These are phyloP conservation scores for Muscina levida DNA, from an alignment of 2,888 invertebrate species.

Conservation along the genomic window DNA sequence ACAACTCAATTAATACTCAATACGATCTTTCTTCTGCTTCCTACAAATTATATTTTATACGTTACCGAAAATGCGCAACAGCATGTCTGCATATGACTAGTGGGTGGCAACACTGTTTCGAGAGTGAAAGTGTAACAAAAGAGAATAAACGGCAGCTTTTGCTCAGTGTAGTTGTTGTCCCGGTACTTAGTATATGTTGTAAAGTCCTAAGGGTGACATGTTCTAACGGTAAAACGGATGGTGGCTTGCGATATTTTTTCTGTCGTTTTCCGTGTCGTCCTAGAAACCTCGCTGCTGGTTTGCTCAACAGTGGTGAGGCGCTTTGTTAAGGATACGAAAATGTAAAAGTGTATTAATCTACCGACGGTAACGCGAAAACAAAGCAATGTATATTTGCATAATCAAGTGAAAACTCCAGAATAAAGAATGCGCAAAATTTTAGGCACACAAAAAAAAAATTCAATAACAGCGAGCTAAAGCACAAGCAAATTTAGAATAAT, in stretches of 20 bases:
- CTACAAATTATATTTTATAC: too few species aligned
- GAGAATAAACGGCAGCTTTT: background rate
- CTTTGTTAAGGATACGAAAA: too few species aligned
- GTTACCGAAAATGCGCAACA: too few species aligned
- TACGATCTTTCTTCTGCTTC: too few species aligned
- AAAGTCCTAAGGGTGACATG: constrained; percentile 46
- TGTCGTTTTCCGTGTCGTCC: constrained; percentile 13
- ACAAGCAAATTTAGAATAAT: constrained; percentile 16
- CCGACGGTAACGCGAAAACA: constrained; percentile 35
- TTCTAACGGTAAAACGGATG: constrained; percentile 23
- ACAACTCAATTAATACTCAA: too few species aligned
- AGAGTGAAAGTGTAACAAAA: background rate
- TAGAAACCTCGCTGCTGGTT: constrained; percentile 4
- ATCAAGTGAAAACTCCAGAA: constrained; percentile 6
- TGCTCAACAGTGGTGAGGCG: background rate
- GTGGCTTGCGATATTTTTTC: background rate
- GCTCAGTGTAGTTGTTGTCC: constrained; percentile 12
- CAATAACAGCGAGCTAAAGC: background rate
- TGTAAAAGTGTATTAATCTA: too few species aligned
- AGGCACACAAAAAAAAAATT: constrained; percentile 12
- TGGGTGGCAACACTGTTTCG: background rate
- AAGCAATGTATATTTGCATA: constrained; percentile 6
- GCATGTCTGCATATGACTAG: too few species aligned
- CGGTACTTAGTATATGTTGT: constrained; percentile 46
- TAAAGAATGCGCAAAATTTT: background rate